Evolutionary conservation across 2,797 vertebrate genomes (phyloP).

Genomic region (Cynopterus sphinx): DNA sequence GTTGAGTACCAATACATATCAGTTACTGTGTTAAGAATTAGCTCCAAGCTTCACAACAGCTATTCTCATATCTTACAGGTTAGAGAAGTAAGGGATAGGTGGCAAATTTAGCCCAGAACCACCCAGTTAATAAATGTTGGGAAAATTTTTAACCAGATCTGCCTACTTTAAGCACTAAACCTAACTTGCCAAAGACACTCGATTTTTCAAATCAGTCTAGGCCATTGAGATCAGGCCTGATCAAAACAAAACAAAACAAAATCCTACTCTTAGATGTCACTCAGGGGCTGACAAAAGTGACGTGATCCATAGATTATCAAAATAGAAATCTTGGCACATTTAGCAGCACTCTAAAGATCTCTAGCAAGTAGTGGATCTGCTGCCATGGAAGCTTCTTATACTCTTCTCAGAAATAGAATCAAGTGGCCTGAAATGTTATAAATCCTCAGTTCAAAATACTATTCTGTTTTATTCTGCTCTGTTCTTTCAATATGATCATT

Average conservation of each 20-base stretch:
- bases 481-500: neutral
- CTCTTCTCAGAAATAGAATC: neutral
- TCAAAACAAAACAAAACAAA: neutral
- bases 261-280: neutral
- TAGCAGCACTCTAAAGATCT: neutral
- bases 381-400: neutral
- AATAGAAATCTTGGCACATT: neutral
- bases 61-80: neutral
- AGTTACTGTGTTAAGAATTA: neutral
- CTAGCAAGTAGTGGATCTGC: neutral
- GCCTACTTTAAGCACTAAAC: neutral
- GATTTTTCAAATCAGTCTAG: conserved; percentile 9
- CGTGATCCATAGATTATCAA: neutral
- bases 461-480: neutral
- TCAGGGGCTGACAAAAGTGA: neutral
- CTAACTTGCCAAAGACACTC: neutral
- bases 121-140: neutral
- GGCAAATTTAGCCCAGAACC: neutral
- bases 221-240: neutral
- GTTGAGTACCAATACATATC: neutral
- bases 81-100: neutral
- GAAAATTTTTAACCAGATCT: neutral
- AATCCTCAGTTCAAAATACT: neutral
- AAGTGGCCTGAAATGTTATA: neutral
- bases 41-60: neutral